Evolutionary conservation across 2,797 vertebrate species (phyloP).

Genomic region (Myripristis jacobus): DNA sequence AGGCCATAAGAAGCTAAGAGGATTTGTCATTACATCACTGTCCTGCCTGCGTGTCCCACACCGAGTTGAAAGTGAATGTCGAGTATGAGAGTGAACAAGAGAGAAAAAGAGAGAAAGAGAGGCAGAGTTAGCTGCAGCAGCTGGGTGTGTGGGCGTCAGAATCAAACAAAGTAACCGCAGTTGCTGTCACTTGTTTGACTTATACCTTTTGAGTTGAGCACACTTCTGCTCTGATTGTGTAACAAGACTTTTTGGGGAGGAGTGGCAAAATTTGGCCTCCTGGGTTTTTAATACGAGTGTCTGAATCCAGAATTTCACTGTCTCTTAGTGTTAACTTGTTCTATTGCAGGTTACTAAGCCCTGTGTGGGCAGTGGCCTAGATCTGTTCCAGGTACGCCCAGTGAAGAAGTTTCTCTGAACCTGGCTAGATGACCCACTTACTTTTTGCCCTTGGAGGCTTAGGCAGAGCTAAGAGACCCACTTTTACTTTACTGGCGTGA

Average conservation of each 20-base stretch:
- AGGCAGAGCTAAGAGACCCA: conserved; percentile 61
- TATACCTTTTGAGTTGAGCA: conserved; percentile 35
- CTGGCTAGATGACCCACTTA: conserved; percentile 70
- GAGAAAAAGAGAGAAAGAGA: conserved; percentile 15
- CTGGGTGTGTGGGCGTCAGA: conserved; percentile 65
- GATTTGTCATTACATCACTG: conserved; percentile 85
- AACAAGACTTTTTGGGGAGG: conserved; percentile 10
- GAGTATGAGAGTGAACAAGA: conserved; percentile 8
- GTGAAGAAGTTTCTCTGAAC: conserved; percentile 48
- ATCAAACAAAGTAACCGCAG: conserved; percentile 37
- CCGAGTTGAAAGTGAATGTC: conserved; percentile 25
- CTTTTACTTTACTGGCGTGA: conserved; percentile 54
- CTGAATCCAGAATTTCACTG: not conserved
- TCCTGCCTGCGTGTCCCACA: conserved; percentile 52
- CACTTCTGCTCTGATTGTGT: conserved; percentile 7
- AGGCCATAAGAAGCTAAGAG: conserved; percentile 85
- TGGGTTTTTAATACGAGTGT: not conserved
- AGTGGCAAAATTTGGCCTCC: conserved; percentile 7
- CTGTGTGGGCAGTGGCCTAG: conserved; percentile 49
- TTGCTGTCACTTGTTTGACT: conserved; percentile 39
- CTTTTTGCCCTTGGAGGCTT: conserved; percentile 68
- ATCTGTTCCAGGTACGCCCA: conserved; percentile 75
- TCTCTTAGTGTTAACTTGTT: conserved; percentile 1
- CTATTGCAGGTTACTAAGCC: conserved; percentile 39
- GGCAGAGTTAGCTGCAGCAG: conserved; percentile 58